phyloP scores from a whole-genome alignment of 92 coral and sea anemone genomes.

The Porites evermanni region DNA sequence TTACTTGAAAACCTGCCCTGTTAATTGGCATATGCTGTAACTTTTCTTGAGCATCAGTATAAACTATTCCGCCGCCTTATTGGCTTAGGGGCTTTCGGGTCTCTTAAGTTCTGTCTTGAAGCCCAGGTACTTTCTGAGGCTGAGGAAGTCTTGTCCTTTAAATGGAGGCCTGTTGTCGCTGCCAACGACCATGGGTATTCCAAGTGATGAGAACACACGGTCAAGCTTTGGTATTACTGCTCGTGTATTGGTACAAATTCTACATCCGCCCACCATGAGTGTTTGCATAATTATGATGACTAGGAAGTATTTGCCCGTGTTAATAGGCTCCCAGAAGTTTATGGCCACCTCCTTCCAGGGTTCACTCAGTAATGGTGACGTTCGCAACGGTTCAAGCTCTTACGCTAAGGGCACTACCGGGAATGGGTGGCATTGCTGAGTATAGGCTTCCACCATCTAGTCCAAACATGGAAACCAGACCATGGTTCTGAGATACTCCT shows the following conservation, averaged over 20 bases:
- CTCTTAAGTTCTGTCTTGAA: conserved; percentile 27
- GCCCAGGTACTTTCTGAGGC: conserved; percentile 40
- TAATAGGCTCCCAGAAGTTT: conserved; percentile 1
- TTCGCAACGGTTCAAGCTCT: no score
- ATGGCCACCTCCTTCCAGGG: no score
- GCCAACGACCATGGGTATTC: no score
- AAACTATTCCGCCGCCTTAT: conserved; percentile 46
- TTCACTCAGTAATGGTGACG: no score
- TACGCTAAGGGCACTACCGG: no score
- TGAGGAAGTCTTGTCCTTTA: conserved; percentile 31
- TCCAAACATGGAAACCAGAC: no score
- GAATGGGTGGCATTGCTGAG: no score
- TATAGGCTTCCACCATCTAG: no score
- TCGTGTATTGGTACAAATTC: conserved; percentile 4
- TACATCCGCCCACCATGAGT: conserved; percentile 7
- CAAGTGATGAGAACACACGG: no score
- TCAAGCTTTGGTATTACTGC: no score
- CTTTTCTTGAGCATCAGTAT: conserved; percentile 43
- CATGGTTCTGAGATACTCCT: not conserved
- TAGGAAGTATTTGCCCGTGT: conserved; percentile 36
- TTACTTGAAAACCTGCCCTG: conserved; percentile 21
- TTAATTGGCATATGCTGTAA: conserved; percentile 19
- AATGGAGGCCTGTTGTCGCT: conserved; percentile 34
- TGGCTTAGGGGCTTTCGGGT: conserved; percentile 36
- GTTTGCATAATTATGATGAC: conserved; percentile 28